A percentile compares a stretch with the other conserved stretches of the same genome.
Evolutionary conservation across 2,888 invertebrate species (phyloP).

Genomic region (Cenopis cana): DNA sequence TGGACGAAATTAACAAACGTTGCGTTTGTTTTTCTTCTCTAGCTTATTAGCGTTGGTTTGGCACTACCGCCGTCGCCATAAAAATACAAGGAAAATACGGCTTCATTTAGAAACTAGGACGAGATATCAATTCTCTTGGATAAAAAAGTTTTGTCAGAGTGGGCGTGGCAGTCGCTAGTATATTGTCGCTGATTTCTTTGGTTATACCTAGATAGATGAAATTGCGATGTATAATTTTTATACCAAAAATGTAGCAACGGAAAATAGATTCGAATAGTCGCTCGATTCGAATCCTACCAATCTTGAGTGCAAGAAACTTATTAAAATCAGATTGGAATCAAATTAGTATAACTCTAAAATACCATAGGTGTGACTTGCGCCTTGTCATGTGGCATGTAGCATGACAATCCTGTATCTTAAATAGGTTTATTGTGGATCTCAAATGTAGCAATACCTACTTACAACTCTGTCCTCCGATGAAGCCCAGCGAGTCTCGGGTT

Average conservation of each 20-base stretch:
- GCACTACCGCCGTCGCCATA: constrained; percentile 5
- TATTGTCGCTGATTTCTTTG: background rate
- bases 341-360: background rate
- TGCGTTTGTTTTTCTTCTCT: constrained; percentile 28
- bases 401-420: no score
- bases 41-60: constrained; percentile 36
- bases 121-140: background rate
- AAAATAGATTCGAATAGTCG: no score
- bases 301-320: background rate
- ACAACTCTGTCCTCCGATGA: background rate
- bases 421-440: no score
- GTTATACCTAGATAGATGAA: background rate
- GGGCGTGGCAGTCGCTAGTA: background rate
- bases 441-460: no score
- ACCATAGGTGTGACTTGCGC: no score
- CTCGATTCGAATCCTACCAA: no score
- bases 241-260: no score
- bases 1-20: constrained; percentile 23
- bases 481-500: background rate
- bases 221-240: no score
- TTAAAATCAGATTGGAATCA: background rate
- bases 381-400: background rate
- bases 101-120: constrained; percentile 8
- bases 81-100: constrained; percentile 12
- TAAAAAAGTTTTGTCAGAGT: background rate